These are phyloP conservation scores for Chiloscyllium plagiosum DNA, from an alignment of 2,113 vertebrate species.

Conservation along the genomic window DNA sequence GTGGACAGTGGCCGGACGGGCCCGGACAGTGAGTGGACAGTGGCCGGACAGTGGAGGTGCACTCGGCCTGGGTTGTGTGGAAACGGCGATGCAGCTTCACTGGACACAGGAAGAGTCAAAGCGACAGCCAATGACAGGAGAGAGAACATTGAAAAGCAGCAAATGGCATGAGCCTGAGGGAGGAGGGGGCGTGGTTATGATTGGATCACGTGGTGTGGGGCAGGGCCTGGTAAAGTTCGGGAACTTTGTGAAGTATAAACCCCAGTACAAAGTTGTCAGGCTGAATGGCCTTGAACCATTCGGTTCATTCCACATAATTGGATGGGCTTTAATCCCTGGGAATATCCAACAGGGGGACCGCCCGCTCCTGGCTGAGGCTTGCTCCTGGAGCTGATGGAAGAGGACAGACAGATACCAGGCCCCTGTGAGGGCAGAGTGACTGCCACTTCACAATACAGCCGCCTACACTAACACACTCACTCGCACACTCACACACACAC, in stretches of 20 bases:
- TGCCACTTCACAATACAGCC: too few species aligned
- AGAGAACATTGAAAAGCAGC: not conserved
- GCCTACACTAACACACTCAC: too few species aligned
- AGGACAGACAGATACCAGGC: not conserved
- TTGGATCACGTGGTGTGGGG: not conserved
- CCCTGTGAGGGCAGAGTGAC: not conserved
- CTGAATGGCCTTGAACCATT: not conserved
- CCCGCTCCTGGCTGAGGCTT: not conserved
- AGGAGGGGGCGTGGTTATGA: rapidly evolving
- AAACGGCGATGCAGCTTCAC: not conserved
- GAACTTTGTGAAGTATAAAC: not conserved
- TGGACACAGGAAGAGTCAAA: not conserved
- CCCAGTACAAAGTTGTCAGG: not conserved
- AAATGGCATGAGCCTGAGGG: not conserved
- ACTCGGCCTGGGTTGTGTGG: too few species aligned
- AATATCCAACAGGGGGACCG: not conserved
- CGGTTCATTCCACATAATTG: not conserved
- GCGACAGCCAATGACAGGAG: not conserved
- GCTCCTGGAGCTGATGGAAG: too few species aligned
- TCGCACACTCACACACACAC: too few species aligned
- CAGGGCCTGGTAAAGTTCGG: not conserved
- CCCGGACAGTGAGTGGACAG: too few species aligned
- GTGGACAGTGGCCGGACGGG: too few species aligned
- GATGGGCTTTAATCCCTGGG: not conserved
- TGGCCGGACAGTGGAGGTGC: too few species aligned